These are phyloP conservation scores for Ennomos erosarius DNA, from an alignment of 2,888 invertebrate species.

Conservation along the genomic window DNA sequence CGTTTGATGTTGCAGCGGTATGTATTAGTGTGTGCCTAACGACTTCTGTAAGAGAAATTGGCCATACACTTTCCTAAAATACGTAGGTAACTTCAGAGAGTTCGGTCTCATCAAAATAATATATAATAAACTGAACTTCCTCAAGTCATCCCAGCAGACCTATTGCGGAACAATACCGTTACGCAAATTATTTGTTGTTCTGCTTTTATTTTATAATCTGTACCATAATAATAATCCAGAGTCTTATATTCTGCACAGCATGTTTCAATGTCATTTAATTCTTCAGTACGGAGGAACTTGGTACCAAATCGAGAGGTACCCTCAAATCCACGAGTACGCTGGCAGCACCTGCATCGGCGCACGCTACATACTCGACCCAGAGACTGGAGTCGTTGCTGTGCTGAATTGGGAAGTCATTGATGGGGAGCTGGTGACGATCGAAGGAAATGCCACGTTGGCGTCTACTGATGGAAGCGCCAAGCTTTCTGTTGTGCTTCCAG, in stretches of 20 bases:
- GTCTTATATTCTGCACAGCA: not conserved
- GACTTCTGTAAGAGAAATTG: too few relatives aligned
- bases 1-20: conserved; percentile 61
- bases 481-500: conserved; percentile 56
- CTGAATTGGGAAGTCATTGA: conserved; percentile 69
- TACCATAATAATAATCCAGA: not conserved
- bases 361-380: conserved; percentile 52
- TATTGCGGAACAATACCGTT: too few relatives aligned
- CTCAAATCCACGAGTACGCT: conserved; percentile 50
- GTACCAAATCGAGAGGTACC: conserved; percentile 72
- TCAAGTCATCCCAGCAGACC: too few relatives aligned
- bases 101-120: too few relatives aligned
- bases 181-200: too few relatives aligned
- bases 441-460: conserved; percentile 58
- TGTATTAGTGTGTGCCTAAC: conserved; percentile 24
- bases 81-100: too few relatives aligned
- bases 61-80: too few relatives aligned
- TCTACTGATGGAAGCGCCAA: conserved; percentile 59
- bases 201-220: too few relatives aligned
- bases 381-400: conserved; percentile 55
- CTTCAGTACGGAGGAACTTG: conserved; percentile 71
- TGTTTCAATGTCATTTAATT: conserved; percentile 2
- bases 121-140: too few relatives aligned
- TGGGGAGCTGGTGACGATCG: conserved; percentile 53
- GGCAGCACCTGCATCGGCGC: conserved; percentile 63